These are phyloP conservation scores for Drosophila triauraria DNA, from an alignment of 1,140 invertebrate genomes.

Conservation along the genomic window DNA sequence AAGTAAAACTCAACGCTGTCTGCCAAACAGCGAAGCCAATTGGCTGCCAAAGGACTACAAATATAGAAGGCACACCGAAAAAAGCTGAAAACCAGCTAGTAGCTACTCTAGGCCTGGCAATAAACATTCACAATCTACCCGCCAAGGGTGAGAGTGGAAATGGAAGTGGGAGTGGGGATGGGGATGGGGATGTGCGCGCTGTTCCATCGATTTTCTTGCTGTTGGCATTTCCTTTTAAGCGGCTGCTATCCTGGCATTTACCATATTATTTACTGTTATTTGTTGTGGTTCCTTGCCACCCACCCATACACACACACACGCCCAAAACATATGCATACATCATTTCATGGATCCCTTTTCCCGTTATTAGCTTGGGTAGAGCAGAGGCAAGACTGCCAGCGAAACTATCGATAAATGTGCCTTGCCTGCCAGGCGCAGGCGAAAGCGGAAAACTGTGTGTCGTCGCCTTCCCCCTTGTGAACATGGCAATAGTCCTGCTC, in stretches of 20 bases:
- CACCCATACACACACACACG: conserved; percentile 13
- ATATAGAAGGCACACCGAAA: not conserved
- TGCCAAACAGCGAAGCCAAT: conserved; percentile 55
- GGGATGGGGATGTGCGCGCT: conserved; percentile 41
- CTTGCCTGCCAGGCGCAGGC: conserved; percentile 27
- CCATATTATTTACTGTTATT: conserved; percentile 74
- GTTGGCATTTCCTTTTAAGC: conserved; percentile 43
- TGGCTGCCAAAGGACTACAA: conserved; percentile 44
- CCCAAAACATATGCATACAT: conserved; percentile 49
- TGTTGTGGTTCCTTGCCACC: conserved; percentile 54
- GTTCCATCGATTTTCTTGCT: conserved; percentile 69
- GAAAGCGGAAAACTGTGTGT: conserved; percentile 1
- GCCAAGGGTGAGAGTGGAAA: conserved; percentile 33
- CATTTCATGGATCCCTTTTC: conserved; percentile 41
- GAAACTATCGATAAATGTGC: conserved; percentile 61
- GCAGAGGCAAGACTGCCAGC: not conserved
- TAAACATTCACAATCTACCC: conserved; percentile 55
- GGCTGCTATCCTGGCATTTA: conserved; percentile 60
- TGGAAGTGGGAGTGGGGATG: conserved; percentile 23
- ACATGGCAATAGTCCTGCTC: conserved; percentile 49
- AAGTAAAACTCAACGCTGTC: conserved; percentile 37
- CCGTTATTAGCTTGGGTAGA: conserved; percentile 54
- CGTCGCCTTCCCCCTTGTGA: conserved; percentile 1
- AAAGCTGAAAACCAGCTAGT: conserved; percentile 25
- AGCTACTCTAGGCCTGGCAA: conserved; percentile 50